Conservation (phyloP, 2,113 vertebrate species). For the Sarotherodon lohbergeri region DNA sequence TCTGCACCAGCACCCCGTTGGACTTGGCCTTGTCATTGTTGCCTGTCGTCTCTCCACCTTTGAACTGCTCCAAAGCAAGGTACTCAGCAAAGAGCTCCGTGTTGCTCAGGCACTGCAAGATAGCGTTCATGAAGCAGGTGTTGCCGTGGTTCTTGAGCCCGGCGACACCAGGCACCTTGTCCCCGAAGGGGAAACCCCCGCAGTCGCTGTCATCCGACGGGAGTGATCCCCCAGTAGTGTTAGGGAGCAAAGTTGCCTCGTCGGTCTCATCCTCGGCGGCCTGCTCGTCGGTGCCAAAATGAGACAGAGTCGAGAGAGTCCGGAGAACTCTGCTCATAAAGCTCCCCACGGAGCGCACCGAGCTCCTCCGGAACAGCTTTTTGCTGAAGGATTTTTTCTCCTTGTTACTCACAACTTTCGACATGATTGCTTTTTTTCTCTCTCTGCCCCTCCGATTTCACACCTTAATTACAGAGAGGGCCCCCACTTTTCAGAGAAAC, state of each 20-base stretch:
- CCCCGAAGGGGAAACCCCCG: conserved; percentile 62
- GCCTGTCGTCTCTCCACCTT: conserved; percentile 42
- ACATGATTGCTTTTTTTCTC: conserved; percentile 43
- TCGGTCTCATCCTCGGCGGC: conserved; percentile 67
- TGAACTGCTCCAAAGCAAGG: conserved; percentile 89
- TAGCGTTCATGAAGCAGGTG: conserved; percentile 99
- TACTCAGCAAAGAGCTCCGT: conserved; percentile 96
- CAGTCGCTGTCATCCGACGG: conserved; percentile 70
- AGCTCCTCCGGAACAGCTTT: conserved; percentile 81
- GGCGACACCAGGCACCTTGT: conserved; percentile 85
- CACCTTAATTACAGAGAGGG: not conserved
- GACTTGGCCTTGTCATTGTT: conserved; percentile 48
- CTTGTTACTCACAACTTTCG: conserved; percentile 76
- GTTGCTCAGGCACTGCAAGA: conserved; percentile 97
- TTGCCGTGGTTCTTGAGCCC: conserved; percentile 97
- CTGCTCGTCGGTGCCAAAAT: conserved; percentile 79
- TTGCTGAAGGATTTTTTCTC: conserved; percentile 88
- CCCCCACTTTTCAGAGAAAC: not conserved
- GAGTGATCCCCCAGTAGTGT: conserved; percentile 54
- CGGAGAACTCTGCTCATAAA: conserved; percentile 86
- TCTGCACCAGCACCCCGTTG: conserved; percentile 62
- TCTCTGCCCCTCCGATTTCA: not conserved
- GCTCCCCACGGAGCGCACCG: conserved; percentile 84
- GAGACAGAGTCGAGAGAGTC: conserved; percentile 86
- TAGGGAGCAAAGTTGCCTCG: conserved; percentile 65